Evolutionary conservation across 2,888 invertebrate genomes (phyloP), one percentile per base, ranked within the genome.

Genomic region (Ormyrus rosae): DNA sequence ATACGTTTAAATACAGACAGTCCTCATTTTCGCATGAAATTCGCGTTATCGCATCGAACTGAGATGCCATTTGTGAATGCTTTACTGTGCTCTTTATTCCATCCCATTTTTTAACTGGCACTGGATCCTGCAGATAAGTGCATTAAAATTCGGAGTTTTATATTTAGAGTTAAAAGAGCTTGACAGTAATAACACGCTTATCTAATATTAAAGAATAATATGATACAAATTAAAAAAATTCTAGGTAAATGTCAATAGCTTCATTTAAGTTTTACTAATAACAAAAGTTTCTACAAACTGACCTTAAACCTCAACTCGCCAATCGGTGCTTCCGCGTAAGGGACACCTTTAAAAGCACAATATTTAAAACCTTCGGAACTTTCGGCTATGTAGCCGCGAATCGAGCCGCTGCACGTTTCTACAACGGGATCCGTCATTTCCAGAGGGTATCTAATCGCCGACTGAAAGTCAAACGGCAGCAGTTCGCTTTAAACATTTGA

Each of bases 71-170:
- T 0, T 81, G 13, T 34, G 86, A 83, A 75, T 86, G 84, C 13
- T 84, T 75, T 1, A 86, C 89, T 5, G 87, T 89, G 51, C 90
- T 88, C 70, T 84, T 86, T 5, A 86, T 86, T 3, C 87, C 90
- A 64, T 79, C 82, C 90, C 90, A 90, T 9, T 84, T 50, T 9
- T 87, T 86, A 0, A 88, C 85, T 0, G 86, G 83, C 76, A 87
- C 81, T 0, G 90, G 85, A 72, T 76, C 78, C 87, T 84, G 10
- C 34, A 34, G 34, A 34, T 34, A 34, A 34, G 34, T 34, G 34
- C 34, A 34, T 34, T 34, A 61, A 63, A 65, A 8, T 56, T 56
- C n/a, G 56, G n/a, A 11, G n/a, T 4, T 34, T 11, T 6, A 56
- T 11, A 9, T 11, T 56, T 56, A 5, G 11, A 13, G 56, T 13